These are phyloP conservation scores for Heliconius charithonia DNA, from an alignment of 2,888 invertebrate species.

Conservation along the genomic window DNA sequence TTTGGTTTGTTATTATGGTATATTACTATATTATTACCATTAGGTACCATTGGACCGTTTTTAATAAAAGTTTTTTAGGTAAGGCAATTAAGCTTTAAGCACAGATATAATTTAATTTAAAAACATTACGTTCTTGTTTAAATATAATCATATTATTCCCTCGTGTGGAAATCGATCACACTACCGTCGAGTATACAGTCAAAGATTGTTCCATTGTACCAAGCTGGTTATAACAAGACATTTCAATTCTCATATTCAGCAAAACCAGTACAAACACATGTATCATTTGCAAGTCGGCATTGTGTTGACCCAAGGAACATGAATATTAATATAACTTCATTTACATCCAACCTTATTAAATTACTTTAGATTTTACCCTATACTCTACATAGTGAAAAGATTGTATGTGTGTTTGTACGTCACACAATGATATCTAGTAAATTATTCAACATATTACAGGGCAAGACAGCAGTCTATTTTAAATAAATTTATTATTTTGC, in stretches of 20 bases:
- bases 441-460: neutral
- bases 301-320: slow-evolving; percentile 32
- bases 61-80: too few relatives aligned
- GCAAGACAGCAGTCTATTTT: neutral
- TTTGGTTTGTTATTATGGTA: too few relatives aligned
- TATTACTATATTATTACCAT: too few relatives aligned
- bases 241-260: neutral
- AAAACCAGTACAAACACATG: slow-evolving; percentile 10
- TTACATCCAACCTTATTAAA: slow-evolving; percentile 34
- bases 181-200: too few relatives aligned
- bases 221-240: neutral
- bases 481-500: too few relatives aligned
- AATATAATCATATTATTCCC: too few relatives aligned
- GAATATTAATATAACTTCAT: slow-evolving; percentile 41
- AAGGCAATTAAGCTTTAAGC: too few relatives aligned
- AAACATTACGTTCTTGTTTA: too few relatives aligned
- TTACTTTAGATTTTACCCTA: slow-evolving; percentile 16
- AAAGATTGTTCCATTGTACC: too few relatives aligned
- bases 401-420: neutral
- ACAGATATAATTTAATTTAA: too few relatives aligned
- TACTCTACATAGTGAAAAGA: neutral
- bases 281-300: slow-evolving; percentile 28
- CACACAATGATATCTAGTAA: neutral
- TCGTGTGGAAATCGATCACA: neutral
- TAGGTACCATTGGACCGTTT: too few relatives aligned